Evolutionary conservation across 2,888 invertebrate species (phyloP), one percentile per base, ranked within the genome.

Genomic region (Ophion ellenae): DNA sequence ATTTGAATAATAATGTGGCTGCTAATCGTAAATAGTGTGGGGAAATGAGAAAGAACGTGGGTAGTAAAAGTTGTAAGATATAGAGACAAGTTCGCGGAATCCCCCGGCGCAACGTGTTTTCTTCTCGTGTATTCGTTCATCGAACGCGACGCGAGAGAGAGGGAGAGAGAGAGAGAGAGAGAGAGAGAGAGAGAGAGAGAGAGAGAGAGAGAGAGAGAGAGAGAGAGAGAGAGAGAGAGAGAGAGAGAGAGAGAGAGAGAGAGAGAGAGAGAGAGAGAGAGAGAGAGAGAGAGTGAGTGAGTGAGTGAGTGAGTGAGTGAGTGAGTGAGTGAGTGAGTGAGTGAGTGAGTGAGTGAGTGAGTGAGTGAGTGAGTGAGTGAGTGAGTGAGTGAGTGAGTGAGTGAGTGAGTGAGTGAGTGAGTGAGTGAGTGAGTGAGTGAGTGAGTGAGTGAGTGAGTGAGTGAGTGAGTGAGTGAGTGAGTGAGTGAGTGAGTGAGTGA

Each of bases 1-100:
- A 70, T 70, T 70, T 70, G 28, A 28, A 53, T 28, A 53, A 70
- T 11, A 14, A 17, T 3, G 20, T 24, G 10, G 47, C 28, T 47
- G 28, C 2, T 28, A 53, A 70, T 47, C n/a, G 53, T 24, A 17
- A 14, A 70, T 53, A 53, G 47, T 53, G 24, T 53, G 53, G 47
- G 53, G 70, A 53, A 70, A 70, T 28, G 73, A 57, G 20, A 73
- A 73, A 73, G 32, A 45, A 47, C 40, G 75, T 64, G 75, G 75
- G 75, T 28, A 47, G 75, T 17, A 28, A 71, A 28, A 53, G 36
- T 61, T 24, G 61, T 24, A 36, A 75, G 61, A 74, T 20, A 40
- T 3, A 5, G 17, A 14, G 61, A 75, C 75, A 61, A 75, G 57
- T 69, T 78, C 59, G 77, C 57, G 59, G 67, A 67, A 77, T 77